Percentiles rank a stretch among this genome's conserved stretches.
phyloP scores from a whole-genome alignment of 1,140 invertebrate species.

The Anoplolepis gracilipes region DNA sequence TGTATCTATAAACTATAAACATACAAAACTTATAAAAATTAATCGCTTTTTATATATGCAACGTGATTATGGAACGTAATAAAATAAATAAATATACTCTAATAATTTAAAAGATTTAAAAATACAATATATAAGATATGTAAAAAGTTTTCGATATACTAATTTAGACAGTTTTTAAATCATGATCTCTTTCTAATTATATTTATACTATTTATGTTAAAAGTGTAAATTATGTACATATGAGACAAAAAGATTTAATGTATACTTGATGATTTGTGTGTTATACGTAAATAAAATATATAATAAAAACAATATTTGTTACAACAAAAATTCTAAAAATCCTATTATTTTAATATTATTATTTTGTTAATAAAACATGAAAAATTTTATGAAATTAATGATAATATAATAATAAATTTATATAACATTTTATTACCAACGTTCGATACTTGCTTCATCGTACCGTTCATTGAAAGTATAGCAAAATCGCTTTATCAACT shows the following conservation, averaged over 20 bases:
- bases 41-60: not conserved
- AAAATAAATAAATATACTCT: not conserved
- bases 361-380: not conserved
- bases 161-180: not conserved
- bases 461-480: not conserved
- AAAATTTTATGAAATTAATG: not conserved
- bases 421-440: not conserved
- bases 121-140: slow-evolving; percentile 2
- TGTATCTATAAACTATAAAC: slow-evolving; percentile 33
- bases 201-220: slow-evolving; percentile 33
- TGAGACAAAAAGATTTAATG: slow-evolving; percentile 25
- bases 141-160: not conserved
- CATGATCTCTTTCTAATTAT: not conserved
- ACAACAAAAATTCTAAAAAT: not conserved
- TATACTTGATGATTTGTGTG: slow-evolving; percentile 54
- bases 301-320: slow-evolving; percentile 49
- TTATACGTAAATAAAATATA: slow-evolving; percentile 15
- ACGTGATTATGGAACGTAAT: not conserved
- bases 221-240: slow-evolving; percentile 59
- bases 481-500: slow-evolving; percentile 16
- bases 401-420: slow-evolving; percentile 12
- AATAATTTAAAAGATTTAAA: not conserved
- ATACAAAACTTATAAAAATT: not conserved
- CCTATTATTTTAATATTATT: not conserved
- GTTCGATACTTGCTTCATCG: not conserved